Conservation (phyloP, 1,140 invertebrate species). For the Panagrolaimus sp. region DNA sequence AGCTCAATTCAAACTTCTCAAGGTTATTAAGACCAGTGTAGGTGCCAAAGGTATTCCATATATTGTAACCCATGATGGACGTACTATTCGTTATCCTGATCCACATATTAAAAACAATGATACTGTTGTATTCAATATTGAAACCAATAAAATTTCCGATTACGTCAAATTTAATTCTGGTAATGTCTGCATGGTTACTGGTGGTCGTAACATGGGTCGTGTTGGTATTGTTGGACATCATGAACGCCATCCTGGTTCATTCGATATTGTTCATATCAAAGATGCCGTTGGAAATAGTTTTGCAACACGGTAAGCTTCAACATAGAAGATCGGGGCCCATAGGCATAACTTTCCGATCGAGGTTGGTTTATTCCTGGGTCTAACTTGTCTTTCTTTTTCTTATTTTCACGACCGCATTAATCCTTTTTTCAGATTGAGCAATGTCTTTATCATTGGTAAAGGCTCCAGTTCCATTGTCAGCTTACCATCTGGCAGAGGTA, state of each 20-base stretch:
- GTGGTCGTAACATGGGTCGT: constrained; percentile 97
- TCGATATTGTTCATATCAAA: constrained; percentile 97
- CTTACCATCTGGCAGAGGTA: constrained; percentile 84
- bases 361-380: constrained; percentile 42
- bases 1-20: constrained; percentile 66
- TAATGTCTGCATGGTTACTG: constrained; percentile 96
- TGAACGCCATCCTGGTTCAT: constrained; percentile 95
- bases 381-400: constrained; percentile 14
- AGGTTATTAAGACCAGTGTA: constrained; percentile 75
- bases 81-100: constrained; percentile 96
- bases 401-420: background rate
- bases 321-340: constrained; percentile 48
- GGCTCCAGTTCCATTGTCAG: constrained; percentile 92
- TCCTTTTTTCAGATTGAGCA: constrained; percentile 73
- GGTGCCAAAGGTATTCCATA: constrained; percentile 92
- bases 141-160: constrained; percentile 87
- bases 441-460: constrained; percentile 99
- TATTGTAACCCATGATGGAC: constrained; percentile 89
- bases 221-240: constrained; percentile 92
- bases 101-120: constrained; percentile 94
- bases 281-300: constrained; percentile 92
- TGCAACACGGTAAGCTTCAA: constrained; percentile 76
- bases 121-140: constrained; percentile 90
- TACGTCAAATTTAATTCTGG: constrained; percentile 94
- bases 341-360: constrained; percentile 52